Conservation (phyloP, 2,888 invertebrate genomes). For the Alsophila aescularia region DNA sequence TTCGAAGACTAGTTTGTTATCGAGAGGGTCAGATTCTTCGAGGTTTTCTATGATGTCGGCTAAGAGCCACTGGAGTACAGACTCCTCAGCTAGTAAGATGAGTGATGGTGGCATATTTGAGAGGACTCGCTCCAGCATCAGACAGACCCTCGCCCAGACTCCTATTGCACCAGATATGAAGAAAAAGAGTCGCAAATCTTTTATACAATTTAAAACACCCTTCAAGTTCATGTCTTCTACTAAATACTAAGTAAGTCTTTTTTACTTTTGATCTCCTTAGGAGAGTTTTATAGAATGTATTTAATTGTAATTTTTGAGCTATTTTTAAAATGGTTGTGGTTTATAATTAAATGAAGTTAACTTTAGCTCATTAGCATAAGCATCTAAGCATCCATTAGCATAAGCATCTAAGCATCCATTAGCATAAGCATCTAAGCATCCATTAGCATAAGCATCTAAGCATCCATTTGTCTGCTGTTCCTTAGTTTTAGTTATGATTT, state of each 20-base stretch:
- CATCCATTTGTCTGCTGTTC: conserved; percentile 37
- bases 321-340: conserved; percentile 35
- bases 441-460: conserved; percentile 31
- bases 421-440: conserved; percentile 37
- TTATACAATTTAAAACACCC: conserved; percentile 78
- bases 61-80: conserved; percentile 64
- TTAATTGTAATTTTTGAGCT: conserved; percentile 11
- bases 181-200: conserved; percentile 72
- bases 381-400: conserved; percentile 37
- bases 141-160: conserved; percentile 56
- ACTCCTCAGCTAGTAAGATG: conserved; percentile 52
- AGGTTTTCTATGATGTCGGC: conserved; percentile 60
- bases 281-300: conserved; percentile 1
- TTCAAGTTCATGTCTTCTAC: conserved; percentile 76
- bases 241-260: conserved; percentile 46
- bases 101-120: conserved; percentile 57
- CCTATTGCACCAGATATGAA: conserved; percentile 63
- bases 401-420: conserved; percentile 37
- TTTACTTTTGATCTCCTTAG: conserved; percentile 6
- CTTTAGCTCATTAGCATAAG: conserved; percentile 29
- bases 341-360: conserved; percentile 9
- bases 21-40: conserved; percentile 63
- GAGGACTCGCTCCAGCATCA: conserved; percentile 53
- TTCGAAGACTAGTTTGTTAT: conserved; percentile 70
- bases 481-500: conserved; percentile 29